Percentiles rank a stretch among this genome's conserved stretches.
Evolutionary conservation across 2,888 invertebrate genomes (phyloP).

Genomic region (Pammene aurita): DNA sequence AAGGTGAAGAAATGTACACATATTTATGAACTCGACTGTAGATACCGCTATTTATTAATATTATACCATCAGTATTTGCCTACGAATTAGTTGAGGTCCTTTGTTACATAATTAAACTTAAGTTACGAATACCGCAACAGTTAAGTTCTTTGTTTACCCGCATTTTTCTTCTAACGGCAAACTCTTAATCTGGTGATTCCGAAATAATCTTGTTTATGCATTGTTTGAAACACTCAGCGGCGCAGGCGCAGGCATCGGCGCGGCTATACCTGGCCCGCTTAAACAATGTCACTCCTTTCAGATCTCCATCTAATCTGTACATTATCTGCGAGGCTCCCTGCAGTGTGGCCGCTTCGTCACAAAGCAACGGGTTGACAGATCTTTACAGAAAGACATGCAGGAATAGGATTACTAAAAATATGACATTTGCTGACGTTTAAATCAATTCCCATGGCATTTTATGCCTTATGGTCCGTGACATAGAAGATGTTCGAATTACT

Average conservation of each 20-base stretch:
- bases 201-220: conserved; percentile 78
- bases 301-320: conserved; percentile 80
- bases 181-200: conserved; percentile 67
- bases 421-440: conserved; percentile 58
- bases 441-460: conserved; percentile 57
- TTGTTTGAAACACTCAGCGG: conserved; percentile 73
- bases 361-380: conserved; percentile 83
- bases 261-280: conserved; percentile 70
- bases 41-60: no score
- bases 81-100: background rate
- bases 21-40: no score
- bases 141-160: conserved; percentile 34
- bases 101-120: conserved; percentile 21
- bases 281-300: conserved; percentile 76
- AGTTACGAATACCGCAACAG: conserved; percentile 27
- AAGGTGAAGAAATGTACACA: no score
- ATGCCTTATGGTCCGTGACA: conserved; percentile 48
- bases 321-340: conserved; percentile 75
- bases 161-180: conserved; percentile 29
- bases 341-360: conserved; percentile 73
- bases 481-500: conserved; percentile 18
- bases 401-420: conserved; percentile 77
- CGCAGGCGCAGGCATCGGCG: conserved; percentile 48
- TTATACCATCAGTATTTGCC: background rate
- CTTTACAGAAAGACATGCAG: conserved; percentile 69